These are phyloP conservation scores for Phenganax stokvisi DNA, from an alignment of 92 coral and sea anemone species.

Conservation along the genomic window DNA sequence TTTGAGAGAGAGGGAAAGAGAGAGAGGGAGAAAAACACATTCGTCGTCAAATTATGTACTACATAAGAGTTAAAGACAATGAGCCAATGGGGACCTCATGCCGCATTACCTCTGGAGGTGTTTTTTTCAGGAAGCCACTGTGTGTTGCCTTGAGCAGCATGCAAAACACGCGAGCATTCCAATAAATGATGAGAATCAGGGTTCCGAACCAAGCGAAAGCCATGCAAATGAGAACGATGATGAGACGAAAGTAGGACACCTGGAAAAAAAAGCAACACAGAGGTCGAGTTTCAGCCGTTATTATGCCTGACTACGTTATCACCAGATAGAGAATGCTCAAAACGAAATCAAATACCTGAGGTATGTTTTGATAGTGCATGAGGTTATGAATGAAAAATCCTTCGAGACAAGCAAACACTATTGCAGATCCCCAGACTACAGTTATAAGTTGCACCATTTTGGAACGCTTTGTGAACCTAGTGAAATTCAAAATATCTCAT, in stretches of 20 bases:
- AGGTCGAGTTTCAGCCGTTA: too few species aligned
- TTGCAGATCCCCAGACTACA: constrained; percentile 6
- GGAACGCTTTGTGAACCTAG: constrained; percentile 9
- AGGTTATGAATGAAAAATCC: neutral
- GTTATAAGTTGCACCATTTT: constrained; percentile 5
- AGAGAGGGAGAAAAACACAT: too few species aligned
- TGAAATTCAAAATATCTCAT: neutral
- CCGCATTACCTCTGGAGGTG: constrained; percentile 1
- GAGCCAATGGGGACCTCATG: neutral
- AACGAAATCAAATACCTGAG: too few species aligned
- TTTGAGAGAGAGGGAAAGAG: too few species aligned
- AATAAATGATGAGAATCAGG: neutral
- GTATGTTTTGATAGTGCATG: neutral
- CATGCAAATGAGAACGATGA: neutral
- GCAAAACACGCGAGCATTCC: constrained; percentile 17
- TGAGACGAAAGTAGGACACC: neutral
- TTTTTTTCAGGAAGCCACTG: neutral
- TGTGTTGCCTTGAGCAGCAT: constrained; percentile 14
- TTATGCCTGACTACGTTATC: too few species aligned
- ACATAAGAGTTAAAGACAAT: neutral
- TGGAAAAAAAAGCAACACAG: too few species aligned
- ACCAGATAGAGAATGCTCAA: too few species aligned
- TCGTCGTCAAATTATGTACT: too few species aligned
- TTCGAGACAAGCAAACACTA: neutral
- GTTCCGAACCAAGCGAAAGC: constrained; percentile 13